Evolutionary conservation across 1,140 invertebrate genomes (phyloP), one percentile per base, ranked within the genome.

Genomic region (Pseudomyrmex pallidus): DNA sequence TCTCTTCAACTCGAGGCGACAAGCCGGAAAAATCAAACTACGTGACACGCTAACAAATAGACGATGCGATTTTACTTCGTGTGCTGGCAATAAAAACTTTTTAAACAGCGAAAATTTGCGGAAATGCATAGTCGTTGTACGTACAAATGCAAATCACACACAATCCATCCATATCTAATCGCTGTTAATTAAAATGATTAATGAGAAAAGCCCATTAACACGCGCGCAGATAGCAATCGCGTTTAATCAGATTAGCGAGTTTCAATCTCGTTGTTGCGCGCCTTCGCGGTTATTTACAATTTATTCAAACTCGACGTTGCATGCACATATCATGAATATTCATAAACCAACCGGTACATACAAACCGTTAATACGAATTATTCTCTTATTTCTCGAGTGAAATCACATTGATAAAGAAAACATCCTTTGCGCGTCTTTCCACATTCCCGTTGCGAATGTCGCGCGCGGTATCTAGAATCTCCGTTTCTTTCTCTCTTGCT

Each of bases 171-270:
- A 35, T 50, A 72, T 80, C 76, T 72, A 80, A 72, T 72, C 66
- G 56, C 20, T 10, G 44, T 80, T 80, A 80, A 80, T 80, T 72
- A 72, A 80, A 72, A 59, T 70, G 46, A 80, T 80, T 61, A 80
- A 70, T 22, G 76, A 70, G 64, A 13, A 70, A 70, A 80, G 20
- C 12, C n/a, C 22, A 80, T 80, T 80, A 80, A 72, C 76, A 72
- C 44, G 20, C 15, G 44, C 48, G 22, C 35, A 50, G 56, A 80
- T 80, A 72, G 76, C 66, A 35, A 78, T 72, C 66, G 56, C 20
- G 17, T 22, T 50, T 56, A n/a, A 78, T 70, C 76, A 50, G 66
- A 80, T 80, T 72, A 72, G 66, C 22, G 54, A 59, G 66, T 80
- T 59, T 80, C 54, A 59, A 70, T 78, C 64, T 78, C 54, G 76